Evolutionary conservation across 2,797 vertebrate genomes (phyloP), one percentile per base, ranked within the genome.

Genomic region (Myotis daubentonii): DNA sequence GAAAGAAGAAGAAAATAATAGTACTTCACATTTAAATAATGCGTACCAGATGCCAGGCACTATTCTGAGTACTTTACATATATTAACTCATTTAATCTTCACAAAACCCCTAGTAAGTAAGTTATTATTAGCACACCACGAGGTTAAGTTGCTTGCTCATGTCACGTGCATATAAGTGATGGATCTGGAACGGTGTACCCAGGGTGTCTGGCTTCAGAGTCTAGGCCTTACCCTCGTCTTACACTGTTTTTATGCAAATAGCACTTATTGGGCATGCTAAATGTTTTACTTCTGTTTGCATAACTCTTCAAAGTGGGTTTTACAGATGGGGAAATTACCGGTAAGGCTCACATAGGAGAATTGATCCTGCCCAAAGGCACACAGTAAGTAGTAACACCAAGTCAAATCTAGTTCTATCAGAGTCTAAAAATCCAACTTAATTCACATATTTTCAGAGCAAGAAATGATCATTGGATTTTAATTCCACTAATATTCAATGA

Each of bases 1-100:
- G 41, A 82, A 81, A 53, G 23, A n/a, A 92, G 55, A 82, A 19
- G 71, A 86, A 91, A 96, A 94, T 85, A 78, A 91, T 44, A 94
- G 41, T 53, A 87, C 8, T 38, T 93, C 36, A 70, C 87, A 86
- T 49, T 74, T 95, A 91, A 88, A 66, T 94, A 93, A 95, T 79
- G 36, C 47, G 70, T 94, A 86, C 78, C 57, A 95, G 72, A 95
- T 93, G 70, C 51, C 84, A 92, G 72, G 9, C 47, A 53, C 68
- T 60, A 44, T 71, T 87, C 53, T 85, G 71, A 92, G 84, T 76
- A 36, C 23, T 76, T 83, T 53, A 57, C 13, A 82, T 60, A 62
- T 90, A 93, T 79, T 94, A 91, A 74, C 33, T 94, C 47, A 88
- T 30, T 53, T 79, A 85, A 87, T 49, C 15, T 25, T 93, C 72